Base-by-base conservation (phyloP, 2,888 invertebrate genomes). In the Tridacna crocea region DNA sequence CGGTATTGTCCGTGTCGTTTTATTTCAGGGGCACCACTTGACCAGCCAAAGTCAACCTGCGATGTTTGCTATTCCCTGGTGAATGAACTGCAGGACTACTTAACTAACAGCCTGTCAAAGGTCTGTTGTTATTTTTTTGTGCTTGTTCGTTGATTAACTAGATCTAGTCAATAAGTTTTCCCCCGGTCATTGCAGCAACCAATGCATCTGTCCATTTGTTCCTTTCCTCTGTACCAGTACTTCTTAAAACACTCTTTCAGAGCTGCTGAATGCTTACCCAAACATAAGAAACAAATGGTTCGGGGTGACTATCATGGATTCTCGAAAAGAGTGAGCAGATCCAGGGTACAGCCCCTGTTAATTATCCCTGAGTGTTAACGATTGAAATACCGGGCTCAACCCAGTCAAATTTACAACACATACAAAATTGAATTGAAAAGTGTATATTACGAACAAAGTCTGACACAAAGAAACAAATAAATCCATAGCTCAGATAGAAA, bases 41-140 rank as follows among this genome's bases (percentile, higher is more conserved):
- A 60, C n/a, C 58, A 58, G 46, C 78, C 55, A 19, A 26, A 58
- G 3, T 61, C 75, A 48, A 61, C 74, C 2, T 87, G 87, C 77
- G 82, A 84, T 8, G 82, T 82, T n/a, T 87, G 87, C 58, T 81
- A 82, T 46, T n/a, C 79, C n/a, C 24, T 87, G 15, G 82, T 85
- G 10, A 77, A 79, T 6, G 80, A 87, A 66, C 75, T 87, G 15
- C 79, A 80, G 60, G 80, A 82, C 24, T 78, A 79, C 27, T 26
- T 87, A n/a, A 70, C 73, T 6, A 72, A 66, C 15, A 73, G 74
- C 63, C 72, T 80, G n/a, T 77, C 83, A 70, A 73, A 87, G 87
- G 87, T 87, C 36, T 36, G 36, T 36, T n/a, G n/a, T n/a, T n/a
- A n/a, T n/a, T n/a, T n/a, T n/a, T n/a, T n/a, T n/a, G n/a, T n/a